Percentiles rank a stretch among this genome's conserved stretches.
Conservation (phyloP, 2,113 vertebrate genomes). For the Callipepla squamata region DNA sequence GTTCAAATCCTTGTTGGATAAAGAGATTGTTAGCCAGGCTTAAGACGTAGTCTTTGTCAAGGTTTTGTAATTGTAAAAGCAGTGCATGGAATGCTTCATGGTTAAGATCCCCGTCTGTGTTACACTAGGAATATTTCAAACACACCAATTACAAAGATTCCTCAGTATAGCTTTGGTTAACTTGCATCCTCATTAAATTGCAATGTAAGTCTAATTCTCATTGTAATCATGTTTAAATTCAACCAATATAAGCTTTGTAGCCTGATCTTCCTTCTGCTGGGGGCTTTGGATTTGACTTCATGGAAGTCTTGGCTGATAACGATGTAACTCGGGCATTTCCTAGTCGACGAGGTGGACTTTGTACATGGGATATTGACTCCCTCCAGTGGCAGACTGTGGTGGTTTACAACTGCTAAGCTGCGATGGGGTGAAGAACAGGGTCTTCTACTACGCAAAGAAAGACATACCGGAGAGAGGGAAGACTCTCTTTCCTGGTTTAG, state of each 20-base stretch:
- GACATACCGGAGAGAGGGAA: background rate
- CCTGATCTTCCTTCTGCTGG: background rate
- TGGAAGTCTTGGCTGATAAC: background rate
- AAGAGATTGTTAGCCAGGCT: slow-evolving; percentile 76
- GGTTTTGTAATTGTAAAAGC: slow-evolving; percentile 68
- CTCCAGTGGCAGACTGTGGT: background rate
- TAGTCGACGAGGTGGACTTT: background rate
- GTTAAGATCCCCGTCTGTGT: slow-evolving; percentile 16
- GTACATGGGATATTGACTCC: background rate
- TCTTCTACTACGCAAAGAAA: background rate
- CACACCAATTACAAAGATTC: background rate
- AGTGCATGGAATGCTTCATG: slow-evolving; percentile 66
- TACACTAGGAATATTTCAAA: slow-evolving; percentile 12
- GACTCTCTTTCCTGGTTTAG: background rate
- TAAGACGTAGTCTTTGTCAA: slow-evolving; percentile 38
- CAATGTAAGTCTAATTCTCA: background rate
- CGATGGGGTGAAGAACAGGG: accelerated
- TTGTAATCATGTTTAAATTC: background rate
- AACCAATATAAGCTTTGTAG: background rate
- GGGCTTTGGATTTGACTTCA: background rate
- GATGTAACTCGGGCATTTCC: background rate
- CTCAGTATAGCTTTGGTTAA: background rate
- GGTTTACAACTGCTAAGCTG: background rate
- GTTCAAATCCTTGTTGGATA: slow-evolving; percentile 52
- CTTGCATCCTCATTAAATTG: background rate